Evolutionary conservation across 1,140 invertebrate species (phyloP), one percentile per base, ranked within the genome.

Genomic region (Gryllus bimaculatus): DNA sequence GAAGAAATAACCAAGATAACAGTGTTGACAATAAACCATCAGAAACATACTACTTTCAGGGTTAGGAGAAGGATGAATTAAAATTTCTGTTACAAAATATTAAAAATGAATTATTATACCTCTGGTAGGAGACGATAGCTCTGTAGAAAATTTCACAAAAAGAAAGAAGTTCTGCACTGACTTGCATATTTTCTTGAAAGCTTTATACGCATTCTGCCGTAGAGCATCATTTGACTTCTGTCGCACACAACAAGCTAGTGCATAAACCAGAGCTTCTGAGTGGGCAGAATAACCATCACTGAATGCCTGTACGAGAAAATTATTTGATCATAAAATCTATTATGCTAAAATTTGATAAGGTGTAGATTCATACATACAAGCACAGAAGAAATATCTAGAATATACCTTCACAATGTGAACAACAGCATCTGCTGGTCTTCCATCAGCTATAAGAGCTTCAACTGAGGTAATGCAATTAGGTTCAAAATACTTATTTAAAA

Each of bases 141-240:
- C 86, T 82, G 85, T 89, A 81, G 86, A 86, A 81, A 88, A 91
- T 82, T 89, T 88, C 54, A 89, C 86, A 79, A 92, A 92, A 13
- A 89, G 84, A 84, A 92, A 88, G 82, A 92, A 88, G 78, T 91
- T 84, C 79, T 89, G 84, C 7, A 90, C 85, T 20, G 86, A 85
- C n/a, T 84, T 84, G 82, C 89, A 90, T 66, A 91, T 85, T 81
- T 86, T 83, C 78, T 84, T 81, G 6, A 90, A 85, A 78, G 86
- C 86, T 82, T 87, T 85, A 80, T 91, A 90, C 18, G 89, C 88
- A 73, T 85, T 86, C 78, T 85, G 78, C 73, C 84, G 82, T 81
- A 89, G 78, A 74, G 83, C 82, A 85, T 89, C 79, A 85, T 84
- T 82, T 79, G 80, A 81, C 80, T 81, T 78, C 84, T 87, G 82